Evolutionary conservation across 2,888 invertebrate species (phyloP), one percentile per base, ranked within the genome.

Genomic region (Chrysotoxum bicinctum): DNA sequence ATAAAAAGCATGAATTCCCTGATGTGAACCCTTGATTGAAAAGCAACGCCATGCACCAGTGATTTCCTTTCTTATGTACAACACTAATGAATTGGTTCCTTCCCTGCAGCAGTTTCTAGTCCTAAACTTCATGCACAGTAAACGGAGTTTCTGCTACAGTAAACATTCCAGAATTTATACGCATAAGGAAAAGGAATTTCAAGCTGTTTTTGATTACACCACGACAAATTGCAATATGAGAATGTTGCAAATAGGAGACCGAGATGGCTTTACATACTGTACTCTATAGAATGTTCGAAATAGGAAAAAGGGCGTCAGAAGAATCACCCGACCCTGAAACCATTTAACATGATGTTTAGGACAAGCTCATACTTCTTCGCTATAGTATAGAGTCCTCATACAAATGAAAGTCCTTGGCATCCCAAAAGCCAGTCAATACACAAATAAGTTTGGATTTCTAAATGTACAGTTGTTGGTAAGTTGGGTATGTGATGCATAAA

Each of bases 31-130:
- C 66, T 80, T 85, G 85, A 85, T 85, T 85, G 80, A 85, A 76
- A 85, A 85, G 85, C 85, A 85, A 85, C 80, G 68, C 85, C 85
- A 85, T 80, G 85, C 80, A 85, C 80, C 80, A 85, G 76, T 85
- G 85, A 80, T 85, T 85, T 80, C 56, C 74, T 84, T 84, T 85
- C 76, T 76, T 85, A 85, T 81, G 76, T 85, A 76, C 80, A 85
- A 80, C 75, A 80, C 80, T 85, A 85, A 85, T 85, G 85, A 85
- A 85, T 85, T 85, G 85, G 70, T 85, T 85, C 68, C 76, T 85
- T 80, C 68, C 66, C 72, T 85, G 72, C 70, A 72, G 72, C 64
- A 64, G 45, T 32, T 21, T 19, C 60, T 43, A 37, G 58, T 72
- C 66, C 75, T 73, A 73, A 72, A 73, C 75, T 68, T 73, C 76